Base-by-base conservation (phyloP, 35 echinoderm and acorn worm species). In the Lytechinus variegatus region DNA sequence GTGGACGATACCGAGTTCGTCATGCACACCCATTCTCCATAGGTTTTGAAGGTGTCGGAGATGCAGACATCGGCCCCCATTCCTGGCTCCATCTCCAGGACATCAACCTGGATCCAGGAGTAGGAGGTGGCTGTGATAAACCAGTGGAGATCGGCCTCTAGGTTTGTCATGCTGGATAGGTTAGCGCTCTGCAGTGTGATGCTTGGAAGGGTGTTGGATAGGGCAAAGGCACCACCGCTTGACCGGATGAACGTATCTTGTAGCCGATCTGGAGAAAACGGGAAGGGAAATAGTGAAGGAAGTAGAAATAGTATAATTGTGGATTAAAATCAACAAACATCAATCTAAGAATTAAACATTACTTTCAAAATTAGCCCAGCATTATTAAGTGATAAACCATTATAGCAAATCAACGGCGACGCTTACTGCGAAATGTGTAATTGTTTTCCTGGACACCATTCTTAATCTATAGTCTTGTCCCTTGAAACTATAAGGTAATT, bases 11-110 rank as follows among this genome's bases (percentile, higher is more conserved):
- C 29, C 14, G 29, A 52, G 10, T 54, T 33, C 4, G 27, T 90
- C 88, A 90, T 90, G 9, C 88, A 52, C 29, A 90, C 88, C 88
- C 88, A 58, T 13, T 58, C 56, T 58, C 56, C 56, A 58, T 58
- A 58, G 56, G 28, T 54, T 8, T 90, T 33, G 27, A n/a, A 13
- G 16, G 88, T 90, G 24, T 90, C 88, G 52, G 14, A 90, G 88
- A 90, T 90, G 13, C 52, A 58, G 56, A 58, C 56, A 11, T 5
- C 8, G 9, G 9, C 56, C 7, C 56, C 56, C 56, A 2, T 13
- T 58, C 56, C 56, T 58, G 56, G 56, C 9, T 58, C 2, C 56
- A 90, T 90, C 5, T 54, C 52, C 10, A 90, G 14, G 52, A 90
- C 12, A 5, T 90, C 88, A 16, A 90, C 52, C 27, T 54, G 16